Evolutionary conservation across 1,140 invertebrate genomes (phyloP), one percentile per base, ranked within the genome.

Genomic region (Sarcophaga peregrina): DNA sequence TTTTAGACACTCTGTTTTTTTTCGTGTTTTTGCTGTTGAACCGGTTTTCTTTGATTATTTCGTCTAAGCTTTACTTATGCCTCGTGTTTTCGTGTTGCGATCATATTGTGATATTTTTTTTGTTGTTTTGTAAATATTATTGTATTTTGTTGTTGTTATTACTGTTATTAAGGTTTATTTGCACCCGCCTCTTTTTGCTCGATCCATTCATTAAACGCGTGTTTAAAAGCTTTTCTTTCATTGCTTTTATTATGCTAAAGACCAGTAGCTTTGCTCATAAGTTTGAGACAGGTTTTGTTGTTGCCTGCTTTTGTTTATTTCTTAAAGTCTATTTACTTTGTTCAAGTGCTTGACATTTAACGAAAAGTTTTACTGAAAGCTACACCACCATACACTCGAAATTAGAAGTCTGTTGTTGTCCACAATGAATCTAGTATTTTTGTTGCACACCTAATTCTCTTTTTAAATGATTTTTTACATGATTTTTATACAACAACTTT

Each of bases 41-140:
- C 75, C 25, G 75, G 75, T 78, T 68, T 78, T n/a, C 9, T 78
- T 58, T 68, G 10, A 78, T 15, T 78, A 52, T 78, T 78, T 50
- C 25, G 17, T 52, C 11, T 78, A 78, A 78, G 75, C 75, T 78
- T 78, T 52, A 50, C 15, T 52, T 78, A 20, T 78, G 47, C 62
- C 62, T 68, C 62, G 62, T 68, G 48, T 78, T 78, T 78, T 37
- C 25, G 4, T n/a, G n/a, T 37, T 37, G 25, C 25, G 25, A 37
- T 37, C 25, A 37, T 37, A 37, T 37, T 37, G 25, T 37, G 25
- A 4, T 37, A 2, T 37, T 37, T 37, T 4, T 37, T 37, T n/a
- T n/a, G n/a, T n/a, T n/a, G n/a, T n/a, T 37, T 37, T 37, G 25
- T 37, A 37, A 37, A 37, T 37, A 37, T 37, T 37, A 37, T 37